Evolutionary conservation across 1,140 invertebrate species (phyloP), one percentile per base, ranked within the genome.

Genomic region (Brachystomella parvula): DNA sequence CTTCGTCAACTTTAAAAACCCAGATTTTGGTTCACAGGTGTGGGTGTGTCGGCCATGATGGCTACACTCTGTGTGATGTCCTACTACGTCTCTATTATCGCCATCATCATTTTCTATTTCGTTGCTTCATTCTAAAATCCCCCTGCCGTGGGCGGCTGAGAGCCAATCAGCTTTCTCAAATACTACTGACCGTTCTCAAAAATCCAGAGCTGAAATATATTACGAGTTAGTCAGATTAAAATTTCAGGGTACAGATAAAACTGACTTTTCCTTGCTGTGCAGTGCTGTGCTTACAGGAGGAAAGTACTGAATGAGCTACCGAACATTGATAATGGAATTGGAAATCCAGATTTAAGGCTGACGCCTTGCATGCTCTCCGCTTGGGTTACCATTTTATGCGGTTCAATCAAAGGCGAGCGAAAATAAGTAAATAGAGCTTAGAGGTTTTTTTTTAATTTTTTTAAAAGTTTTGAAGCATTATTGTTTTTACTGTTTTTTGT

Each of bases 311-410:
- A 83, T 47, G 32, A 61, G 35, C 57, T 57, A 49, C 1, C 3
- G 0, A 61, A 83, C 59, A 87, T 92, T 57, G 78, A 84, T 47
- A 81, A 88, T 72, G 87, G 88, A 30, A 83, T 90, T 64, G 89
- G 90, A 21, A 63, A 76, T 0, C 87, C 87, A 0, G 81, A 89
- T 65, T 90, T 87, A 87, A 84, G 86, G 75, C 77, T 94, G 31
- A 83, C 84, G 0, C 74, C 92, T 1, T 53, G 49, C 76, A 80
- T 94, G 2, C 77, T 90, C 1, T 79, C 82, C 2, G 84, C 89
- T 1, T 94, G 91, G 91, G 63, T 87, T 9, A 76, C 85, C 2
- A 85, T 91, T 30, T 91, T 87, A 75, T 72, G 87, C 30, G 85
- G 90, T 57, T 83, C 92, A 19, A 83, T 87, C 56, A 85, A n/a